Evolutionary conservation across 1,140 invertebrate species (phyloP), one percentile per base, ranked within the genome.

Genomic region (Trichonephila clavata): DNA sequence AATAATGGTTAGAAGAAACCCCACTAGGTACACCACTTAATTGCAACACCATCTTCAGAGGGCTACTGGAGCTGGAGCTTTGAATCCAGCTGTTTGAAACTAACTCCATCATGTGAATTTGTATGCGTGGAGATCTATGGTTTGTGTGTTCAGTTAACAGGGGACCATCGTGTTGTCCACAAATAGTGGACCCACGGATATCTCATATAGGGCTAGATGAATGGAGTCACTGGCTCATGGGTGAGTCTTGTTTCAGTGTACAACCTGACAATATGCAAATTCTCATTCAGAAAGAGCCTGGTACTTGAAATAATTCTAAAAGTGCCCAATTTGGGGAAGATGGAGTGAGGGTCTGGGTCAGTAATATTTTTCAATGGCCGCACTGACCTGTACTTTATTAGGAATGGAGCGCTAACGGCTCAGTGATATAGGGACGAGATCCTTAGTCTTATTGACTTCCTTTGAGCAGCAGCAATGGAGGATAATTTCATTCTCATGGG

Each of bases 261-360:
- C 61, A 63, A 63, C 61, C 14, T 63, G 16, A 20, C 21, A 63
- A 63, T 63, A 63, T 1, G 61, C 7, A 0, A 20, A 18, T 63
- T 63, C 1, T 63, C 61, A 63, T 21, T 1, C 2, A 20, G 61
- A 63, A 2, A 63, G 14, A 63, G 0, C 14, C 16, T 63, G 18
- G 16, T 63, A 18, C 61, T 20, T 16, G 18, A 21, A 63, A 63
- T 63, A 63, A 18, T 61, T 7, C 60, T 61, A 7, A 63, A 63
- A 63, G 0, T 63, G 16, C 21, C 61, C 61, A 21, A 21, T 63
- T 63, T 63, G 20, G 14, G 0, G 61, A 13, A 50, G 10, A 13
- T 0, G 7, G 18, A 63, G 20, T 18, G 13, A 0, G 14, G 61
- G 0, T 63, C 0, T 1, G 16, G 16, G 0, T 1, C 20, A 0